Percentiles rank a stretch among this genome's conserved stretches.
Evolutionary conservation across 2,113 vertebrate genomes (phyloP).

Genomic region (Bettongia penicillata): DNA sequence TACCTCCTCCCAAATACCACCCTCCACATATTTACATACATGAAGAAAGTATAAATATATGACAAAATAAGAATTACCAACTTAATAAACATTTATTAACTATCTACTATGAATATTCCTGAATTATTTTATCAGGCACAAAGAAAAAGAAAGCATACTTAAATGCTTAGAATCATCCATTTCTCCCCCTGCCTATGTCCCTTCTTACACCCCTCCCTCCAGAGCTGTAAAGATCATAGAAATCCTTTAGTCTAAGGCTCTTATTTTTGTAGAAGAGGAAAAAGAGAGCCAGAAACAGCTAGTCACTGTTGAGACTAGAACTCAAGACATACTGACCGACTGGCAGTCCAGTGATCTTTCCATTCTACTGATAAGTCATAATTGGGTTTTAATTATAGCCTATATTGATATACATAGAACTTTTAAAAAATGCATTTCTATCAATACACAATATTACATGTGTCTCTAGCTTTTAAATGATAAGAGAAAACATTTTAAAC

Average conservation of each 20-base stretch:
- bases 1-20: too few relatives aligned
- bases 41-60: not conserved
- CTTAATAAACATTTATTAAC: not conserved
- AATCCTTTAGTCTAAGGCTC: not conserved
- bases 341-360: not conserved
- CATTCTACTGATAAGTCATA: not conserved
- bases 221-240: not conserved
- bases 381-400: not conserved
- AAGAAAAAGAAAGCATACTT: not conserved
- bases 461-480: not conserved
- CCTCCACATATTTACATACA: not conserved
- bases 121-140: not conserved
- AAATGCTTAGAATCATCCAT: not conserved
- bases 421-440: not conserved
- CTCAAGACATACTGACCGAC: not conserved
- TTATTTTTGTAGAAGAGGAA: not conserved
- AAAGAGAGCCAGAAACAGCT: not conserved
- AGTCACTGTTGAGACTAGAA: not conserved
- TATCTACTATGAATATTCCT: not conserved
- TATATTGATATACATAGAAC: not conserved
- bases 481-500: not conserved
- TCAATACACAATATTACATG: not conserved
- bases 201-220: rapidly evolving
- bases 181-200: not conserved
- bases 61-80: constrained; percentile 28